Percentiles rank a stretch among this genome's conserved stretches.
phyloP scores from a whole-genome alignment of 2,113 vertebrate genomes.

The Halcyon malimbica region DNA sequence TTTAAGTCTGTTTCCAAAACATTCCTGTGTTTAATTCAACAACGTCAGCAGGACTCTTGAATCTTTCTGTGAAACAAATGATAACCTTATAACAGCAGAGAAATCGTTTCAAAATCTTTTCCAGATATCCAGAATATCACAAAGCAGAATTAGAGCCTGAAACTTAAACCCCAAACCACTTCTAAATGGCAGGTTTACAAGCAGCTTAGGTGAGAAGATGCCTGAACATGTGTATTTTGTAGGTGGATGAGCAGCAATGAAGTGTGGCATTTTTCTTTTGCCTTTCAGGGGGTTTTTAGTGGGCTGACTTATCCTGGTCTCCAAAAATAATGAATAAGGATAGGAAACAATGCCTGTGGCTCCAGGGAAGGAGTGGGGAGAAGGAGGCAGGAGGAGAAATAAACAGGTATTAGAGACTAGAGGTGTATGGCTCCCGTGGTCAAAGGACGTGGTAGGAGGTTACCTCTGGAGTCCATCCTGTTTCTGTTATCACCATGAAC shows the following conservation, averaged over 20 bases:
- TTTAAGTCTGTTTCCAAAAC: not conserved
- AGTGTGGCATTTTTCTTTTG: not conserved
- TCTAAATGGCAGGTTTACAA: slow-evolving; percentile 11
- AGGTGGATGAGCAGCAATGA: slow-evolving; percentile 4
- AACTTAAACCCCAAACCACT: slow-evolving; percentile 17
- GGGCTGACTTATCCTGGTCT: not conserved
- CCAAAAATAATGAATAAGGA: not conserved
- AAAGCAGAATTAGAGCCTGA: not conserved
- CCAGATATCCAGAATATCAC: not conserved
- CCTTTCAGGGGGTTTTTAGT: not conserved
- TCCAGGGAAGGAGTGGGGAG: not conserved
- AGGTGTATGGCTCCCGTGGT: not conserved
- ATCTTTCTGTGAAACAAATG: not conserved
- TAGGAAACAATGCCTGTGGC: not conserved
- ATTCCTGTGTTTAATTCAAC: not conserved
- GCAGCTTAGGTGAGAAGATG: slow-evolving; percentile 4
- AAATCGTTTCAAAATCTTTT: not conserved
- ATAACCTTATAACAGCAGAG: not conserved
- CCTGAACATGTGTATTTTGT: slow-evolving; percentile 26
- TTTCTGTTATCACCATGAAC: not conserved
- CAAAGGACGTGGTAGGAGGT: not conserved
- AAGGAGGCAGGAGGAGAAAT: not conserved
- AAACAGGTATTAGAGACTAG: not conserved
- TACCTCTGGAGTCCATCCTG: not conserved
- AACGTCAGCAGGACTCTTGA: not conserved